These are phyloP conservation scores for Macroteleia sp. DNA, from an alignment of 2,888 invertebrate species.

Conservation along the genomic window DNA sequence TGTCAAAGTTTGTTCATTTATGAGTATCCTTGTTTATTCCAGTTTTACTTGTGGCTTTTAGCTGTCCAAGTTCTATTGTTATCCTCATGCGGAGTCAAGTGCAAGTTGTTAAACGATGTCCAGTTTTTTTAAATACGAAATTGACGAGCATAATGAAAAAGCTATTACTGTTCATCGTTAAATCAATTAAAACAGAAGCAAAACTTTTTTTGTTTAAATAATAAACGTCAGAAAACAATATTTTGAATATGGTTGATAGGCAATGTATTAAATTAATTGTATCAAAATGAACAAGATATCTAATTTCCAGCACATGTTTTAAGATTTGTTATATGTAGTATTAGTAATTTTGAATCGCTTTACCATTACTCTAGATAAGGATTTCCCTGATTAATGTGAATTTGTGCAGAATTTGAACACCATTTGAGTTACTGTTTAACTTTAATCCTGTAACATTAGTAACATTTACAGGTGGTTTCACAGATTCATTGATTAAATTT, in stretches of 20 bases:
- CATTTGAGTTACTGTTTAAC: constrained; percentile 36
- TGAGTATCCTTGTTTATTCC: constrained; percentile 10
- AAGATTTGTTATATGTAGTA: constrained; percentile 23
- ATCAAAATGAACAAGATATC: constrained; percentile 68
- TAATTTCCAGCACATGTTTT: constrained; percentile 82
- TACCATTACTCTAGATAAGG: constrained; percentile 37
- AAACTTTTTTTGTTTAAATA: too few relatives aligned
- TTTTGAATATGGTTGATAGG: too few relatives aligned
- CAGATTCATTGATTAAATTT: constrained; percentile 7
- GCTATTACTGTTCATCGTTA: constrained; percentile 67
- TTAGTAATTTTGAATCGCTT: constrained; percentile 61
- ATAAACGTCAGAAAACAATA: too few relatives aligned
- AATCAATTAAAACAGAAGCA: too few relatives aligned
- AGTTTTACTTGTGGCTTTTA: constrained; percentile 19
- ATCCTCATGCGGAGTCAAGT: too few relatives aligned
- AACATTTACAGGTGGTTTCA: constrained; percentile 52
- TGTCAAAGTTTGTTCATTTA: constrained; percentile 1
- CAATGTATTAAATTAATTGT: too few relatives aligned
- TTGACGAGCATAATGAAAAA: constrained; percentile 82
- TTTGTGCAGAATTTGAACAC: constrained; percentile 60
- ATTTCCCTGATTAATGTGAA: constrained; percentile 52
- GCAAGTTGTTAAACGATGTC: too few relatives aligned
- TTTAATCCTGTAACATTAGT: constrained; percentile 58
- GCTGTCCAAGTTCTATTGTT: constrained; percentile 6
- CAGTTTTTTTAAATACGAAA: constrained; percentile 56